A percentile compares a stretch with the other conserved stretches of the same genome.
Evolutionary conservation across 1,140 invertebrate genomes (phyloP).

Genomic region (Drosophila subobscura): DNA sequence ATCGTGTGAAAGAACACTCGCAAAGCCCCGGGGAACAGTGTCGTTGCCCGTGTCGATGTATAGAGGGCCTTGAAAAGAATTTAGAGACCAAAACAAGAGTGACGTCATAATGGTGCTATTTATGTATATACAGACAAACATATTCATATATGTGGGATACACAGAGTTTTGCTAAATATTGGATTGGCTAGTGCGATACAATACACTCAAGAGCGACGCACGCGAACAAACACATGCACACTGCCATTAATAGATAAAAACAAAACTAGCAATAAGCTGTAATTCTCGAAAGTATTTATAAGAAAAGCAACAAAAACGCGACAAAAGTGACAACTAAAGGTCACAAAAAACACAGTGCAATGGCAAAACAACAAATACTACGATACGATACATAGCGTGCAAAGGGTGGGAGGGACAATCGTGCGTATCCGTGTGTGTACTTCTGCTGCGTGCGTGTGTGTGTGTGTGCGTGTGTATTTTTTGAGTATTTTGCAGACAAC

Average conservation of each 20-base stretch:
- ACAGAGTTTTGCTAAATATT: conserved; percentile 49
- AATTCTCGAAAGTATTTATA: conserved; percentile 48
- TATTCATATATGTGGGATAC: conserved; percentile 7
- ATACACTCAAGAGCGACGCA: conserved; percentile 10
- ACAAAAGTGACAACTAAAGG: conserved; percentile 58
- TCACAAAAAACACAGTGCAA: conserved; percentile 38
- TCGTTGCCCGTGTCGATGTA: neutral
- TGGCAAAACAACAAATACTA: conserved; percentile 40
- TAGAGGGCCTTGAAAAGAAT: conserved; percentile 24
- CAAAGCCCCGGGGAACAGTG: conserved; percentile 1
- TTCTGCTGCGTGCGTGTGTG: conserved; percentile 6
- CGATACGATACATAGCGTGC: neutral
- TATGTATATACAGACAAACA: conserved; percentile 23
- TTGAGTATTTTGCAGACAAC: conserved; percentile 47
- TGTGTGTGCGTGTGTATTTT: conserved; percentile 11
- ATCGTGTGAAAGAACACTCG: neutral
- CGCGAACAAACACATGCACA: conserved; percentile 24
- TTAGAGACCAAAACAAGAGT: conserved; percentile 59
- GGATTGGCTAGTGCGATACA: conserved; percentile 38
- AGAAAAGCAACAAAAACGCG: conserved; percentile 38
- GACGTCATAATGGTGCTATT: conserved; percentile 70
- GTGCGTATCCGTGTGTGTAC: neutral
- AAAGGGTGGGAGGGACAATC: conserved; percentile 3
- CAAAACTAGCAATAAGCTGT: conserved; percentile 49
- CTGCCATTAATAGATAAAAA: conserved; percentile 50